Evolutionary conservation across 2,797 vertebrate species (phyloP), one percentile per base, ranked within the genome.

Genomic region (Gallinago nigripennis): DNA sequence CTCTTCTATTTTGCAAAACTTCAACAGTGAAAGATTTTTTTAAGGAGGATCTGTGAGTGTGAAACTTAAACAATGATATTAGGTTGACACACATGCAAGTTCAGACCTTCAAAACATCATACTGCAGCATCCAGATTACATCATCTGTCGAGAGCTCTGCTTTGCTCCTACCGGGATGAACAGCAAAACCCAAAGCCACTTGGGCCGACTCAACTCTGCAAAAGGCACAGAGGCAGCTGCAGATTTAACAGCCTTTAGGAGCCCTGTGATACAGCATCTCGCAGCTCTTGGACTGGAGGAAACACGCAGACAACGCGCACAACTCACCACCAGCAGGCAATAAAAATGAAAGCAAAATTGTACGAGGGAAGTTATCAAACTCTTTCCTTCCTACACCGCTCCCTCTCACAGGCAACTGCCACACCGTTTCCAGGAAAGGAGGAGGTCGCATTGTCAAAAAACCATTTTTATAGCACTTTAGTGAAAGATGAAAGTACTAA

Each of bases 91-190:
- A 86, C 12, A 10, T 3, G 21, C 1, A 5, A 92, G 77, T 5
- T 18, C 16, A 79, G 68, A 18, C 81, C 71, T 66, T 17, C 46
- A 39, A 51, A 92, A 21, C 66, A 92, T 19, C 81, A 30, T 0
- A 51, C 56, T 82, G 92, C 94, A 96, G 94, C 71, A 85, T 63
- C n/a, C 56, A 18, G 75, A 82, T 85, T 57, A 79, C 81, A 86
- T 80, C 94, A 91, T 37, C 79, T 28, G 31, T 16, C 35, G 0
- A 58, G 75, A 90, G 92, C 93, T 84, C 82, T 1, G 43, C 82
- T 78, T 64, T 54, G 72, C 25, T 91, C 76, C 85, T 43, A 6
- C 19, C 0, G 7, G 79, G 88, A 87, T 8, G 33, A 84, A 92
- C 13, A 64, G 93, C 80, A 85, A 31, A 80, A 16, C 14, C 28